These are phyloP conservation scores for Gambusia holbrooki DNA, from an alignment of 2,113 vertebrate genomes.

Conservation along the genomic window DNA sequence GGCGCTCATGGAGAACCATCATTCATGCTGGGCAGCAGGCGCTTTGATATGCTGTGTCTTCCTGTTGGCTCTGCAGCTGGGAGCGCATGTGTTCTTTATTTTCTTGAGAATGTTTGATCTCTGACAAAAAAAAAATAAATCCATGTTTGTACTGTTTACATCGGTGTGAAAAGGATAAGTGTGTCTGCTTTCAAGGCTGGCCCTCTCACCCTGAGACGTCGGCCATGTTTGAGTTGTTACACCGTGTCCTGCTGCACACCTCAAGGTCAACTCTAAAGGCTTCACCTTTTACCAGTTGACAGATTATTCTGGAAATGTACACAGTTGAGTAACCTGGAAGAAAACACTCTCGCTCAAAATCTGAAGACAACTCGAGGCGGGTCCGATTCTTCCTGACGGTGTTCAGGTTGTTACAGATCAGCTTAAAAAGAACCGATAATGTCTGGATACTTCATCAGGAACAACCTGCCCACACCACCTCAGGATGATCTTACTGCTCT, in stretches of 20 bases:
- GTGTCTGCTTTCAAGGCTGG: constrained; percentile 6
- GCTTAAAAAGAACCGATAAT: too few species aligned
- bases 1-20: constrained; percentile 53
- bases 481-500: too few species aligned
- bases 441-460: too few species aligned
- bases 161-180: background rate
- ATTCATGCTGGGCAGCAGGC: constrained; percentile 43
- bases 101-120: constrained; percentile 36
- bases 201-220: constrained; percentile 3
- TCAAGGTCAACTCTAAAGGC: constrained; percentile 24
- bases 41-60: constrained; percentile 53
- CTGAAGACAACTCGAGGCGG: too few species aligned
- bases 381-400: too few species aligned
- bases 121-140: constrained; percentile 25
- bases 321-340: background rate
- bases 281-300: constrained; percentile 28
- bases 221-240: constrained; percentile 1
- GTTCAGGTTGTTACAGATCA: too few species aligned
- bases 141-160: constrained; percentile 15
- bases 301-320: constrained; percentile 26
- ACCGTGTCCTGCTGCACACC: background rate
- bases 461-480: too few species aligned
- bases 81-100: constrained; percentile 15
- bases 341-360: too few species aligned
- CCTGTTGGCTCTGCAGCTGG: constrained; percentile 1